Percentiles rank a stretch among this genome's conserved stretches.
phyloP scores from a whole-genome alignment of 2,797 vertebrate species.

The Amniataba percoides region DNA sequence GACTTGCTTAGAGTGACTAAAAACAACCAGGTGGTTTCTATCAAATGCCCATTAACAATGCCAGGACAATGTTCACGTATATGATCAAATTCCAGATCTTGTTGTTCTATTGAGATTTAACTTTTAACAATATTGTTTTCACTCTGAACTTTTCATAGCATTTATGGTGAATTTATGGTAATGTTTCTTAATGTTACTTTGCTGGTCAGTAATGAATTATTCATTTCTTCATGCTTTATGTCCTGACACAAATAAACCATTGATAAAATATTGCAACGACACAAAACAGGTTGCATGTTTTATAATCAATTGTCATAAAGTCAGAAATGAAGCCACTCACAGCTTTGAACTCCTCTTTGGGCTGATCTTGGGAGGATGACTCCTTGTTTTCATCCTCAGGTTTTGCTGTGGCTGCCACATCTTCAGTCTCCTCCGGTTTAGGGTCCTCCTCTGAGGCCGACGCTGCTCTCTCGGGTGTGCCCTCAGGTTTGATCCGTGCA shows the following conservation, averaged over 20 bases:
- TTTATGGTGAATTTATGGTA: neutral
- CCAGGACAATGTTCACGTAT: neutral
- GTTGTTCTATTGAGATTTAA: neutral
- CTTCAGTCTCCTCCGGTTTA: constrained; percentile 49
- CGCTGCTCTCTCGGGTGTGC: constrained; percentile 4
- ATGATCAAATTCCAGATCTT: neutral
- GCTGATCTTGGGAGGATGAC: constrained; percentile 48
- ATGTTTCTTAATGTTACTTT: neutral
- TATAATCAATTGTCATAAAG: neutral
- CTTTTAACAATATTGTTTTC: neutral
- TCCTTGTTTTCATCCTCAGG: constrained; percentile 62
- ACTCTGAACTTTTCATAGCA: neutral
- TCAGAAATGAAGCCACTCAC: constrained; percentile 59
- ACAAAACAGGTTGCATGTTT: neutral
- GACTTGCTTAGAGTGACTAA: neutral
- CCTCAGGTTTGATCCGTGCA: constrained; percentile 78
- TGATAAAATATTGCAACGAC: neutral
- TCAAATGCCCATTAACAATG: neutral
- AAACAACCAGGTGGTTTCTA: neutral
- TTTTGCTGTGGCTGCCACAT: constrained; percentile 31
- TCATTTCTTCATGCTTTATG: neutral
- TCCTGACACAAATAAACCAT: neutral
- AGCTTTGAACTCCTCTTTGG: constrained; percentile 61
- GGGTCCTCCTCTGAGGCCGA: constrained; percentile 47
- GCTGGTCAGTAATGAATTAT: neutral